A percentile compares a stretch with the other conserved stretches of the same genome.
Evolutionary conservation across 2,888 invertebrate genomes (phyloP).

Genomic region (Hoplodrina blanda): DNA sequence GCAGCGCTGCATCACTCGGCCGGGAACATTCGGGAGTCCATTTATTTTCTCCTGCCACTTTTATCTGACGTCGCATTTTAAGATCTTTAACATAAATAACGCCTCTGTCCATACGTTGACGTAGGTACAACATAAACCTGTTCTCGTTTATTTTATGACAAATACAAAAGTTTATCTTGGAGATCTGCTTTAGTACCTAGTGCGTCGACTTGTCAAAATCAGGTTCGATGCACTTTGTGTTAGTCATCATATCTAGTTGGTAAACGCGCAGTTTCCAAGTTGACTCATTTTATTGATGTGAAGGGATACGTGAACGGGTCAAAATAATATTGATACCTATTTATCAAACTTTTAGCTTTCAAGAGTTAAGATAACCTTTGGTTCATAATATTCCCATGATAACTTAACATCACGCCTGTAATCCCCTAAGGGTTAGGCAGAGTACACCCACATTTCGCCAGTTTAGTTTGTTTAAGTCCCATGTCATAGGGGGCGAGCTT

Average conservation of each 20-base stretch:
- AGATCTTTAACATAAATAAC: constrained; percentile 54
- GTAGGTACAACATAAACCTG: constrained; percentile 65
- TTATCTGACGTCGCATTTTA: constrained; percentile 46
- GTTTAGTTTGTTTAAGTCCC: no score
- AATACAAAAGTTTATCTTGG: constrained; percentile 69
- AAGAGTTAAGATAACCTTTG: constrained; percentile 21
- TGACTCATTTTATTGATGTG: constrained; percentile 20
- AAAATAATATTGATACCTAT: constrained; percentile 1
- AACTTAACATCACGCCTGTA: not conserved
- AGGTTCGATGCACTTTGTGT: constrained; percentile 74
- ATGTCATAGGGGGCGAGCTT: no score
- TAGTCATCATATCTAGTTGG: constrained; percentile 64
- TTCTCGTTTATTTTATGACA: constrained; percentile 71
- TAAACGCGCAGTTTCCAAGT: constrained; percentile 41
- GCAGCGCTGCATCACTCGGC: constrained; percentile 48
- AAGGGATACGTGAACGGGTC: constrained; percentile 32
- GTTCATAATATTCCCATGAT: constrained; percentile 18
- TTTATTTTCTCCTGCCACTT: constrained; percentile 48
- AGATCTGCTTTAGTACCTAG: constrained; percentile 65
- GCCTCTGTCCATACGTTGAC: constrained; percentile 43
- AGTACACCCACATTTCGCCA: no score
- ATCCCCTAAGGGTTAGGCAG: no score
- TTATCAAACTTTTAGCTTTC: constrained; percentile 11
- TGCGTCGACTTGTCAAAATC: constrained; percentile 61
- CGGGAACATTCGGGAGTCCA: constrained; percentile 34